Evolutionary conservation across 2,797 vertebrate species (phyloP).

Genomic region (Tolypeutes matacus): DNA sequence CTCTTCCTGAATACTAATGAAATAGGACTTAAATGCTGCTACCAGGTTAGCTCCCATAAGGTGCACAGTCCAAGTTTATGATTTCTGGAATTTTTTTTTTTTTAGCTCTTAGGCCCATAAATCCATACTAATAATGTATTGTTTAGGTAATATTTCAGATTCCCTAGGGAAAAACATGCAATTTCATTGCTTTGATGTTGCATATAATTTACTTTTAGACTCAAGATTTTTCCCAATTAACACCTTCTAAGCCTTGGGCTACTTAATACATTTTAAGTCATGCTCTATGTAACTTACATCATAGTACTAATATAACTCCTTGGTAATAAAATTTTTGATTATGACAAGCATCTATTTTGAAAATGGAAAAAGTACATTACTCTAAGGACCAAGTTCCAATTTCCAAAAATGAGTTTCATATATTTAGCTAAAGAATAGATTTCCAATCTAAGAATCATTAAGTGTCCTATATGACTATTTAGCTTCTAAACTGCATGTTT

Average conservation of each 20-base stretch:
- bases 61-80: not conserved
- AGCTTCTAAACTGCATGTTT: slow-evolving; percentile 52
- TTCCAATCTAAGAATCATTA: slow-evolving; percentile 60
- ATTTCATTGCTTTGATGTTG: slow-evolving; percentile 12
- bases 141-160: slow-evolving; percentile 33
- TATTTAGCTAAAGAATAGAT: slow-evolving; percentile 49
- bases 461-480: not conserved
- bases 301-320: slow-evolving; percentile 47
- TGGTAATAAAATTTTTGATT: slow-evolving; percentile 21
- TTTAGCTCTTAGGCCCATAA: not conserved
- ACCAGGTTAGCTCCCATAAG: slow-evolving; percentile 45
- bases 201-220: slow-evolving; percentile 45
- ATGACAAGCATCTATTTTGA: slow-evolving; percentile 61
- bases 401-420: slow-evolving; percentile 62
- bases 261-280: slow-evolving; percentile 38
- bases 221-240: slow-evolving; percentile 40
- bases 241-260: not conserved
- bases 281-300: slow-evolving; percentile 8
- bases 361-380: slow-evolving; percentile 61
- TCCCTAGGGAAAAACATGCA: not conserved
- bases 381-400: slow-evolving; percentile 62
- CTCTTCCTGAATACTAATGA: slow-evolving; percentile 26
- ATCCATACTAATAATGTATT: slow-evolving; percentile 1
- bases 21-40: slow-evolving; percentile 23
- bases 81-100: slow-evolving; percentile 14